phyloP scores from a whole-genome alignment of 2,888 invertebrate genomes.

The Eristalinus sepulchralis region DNA sequence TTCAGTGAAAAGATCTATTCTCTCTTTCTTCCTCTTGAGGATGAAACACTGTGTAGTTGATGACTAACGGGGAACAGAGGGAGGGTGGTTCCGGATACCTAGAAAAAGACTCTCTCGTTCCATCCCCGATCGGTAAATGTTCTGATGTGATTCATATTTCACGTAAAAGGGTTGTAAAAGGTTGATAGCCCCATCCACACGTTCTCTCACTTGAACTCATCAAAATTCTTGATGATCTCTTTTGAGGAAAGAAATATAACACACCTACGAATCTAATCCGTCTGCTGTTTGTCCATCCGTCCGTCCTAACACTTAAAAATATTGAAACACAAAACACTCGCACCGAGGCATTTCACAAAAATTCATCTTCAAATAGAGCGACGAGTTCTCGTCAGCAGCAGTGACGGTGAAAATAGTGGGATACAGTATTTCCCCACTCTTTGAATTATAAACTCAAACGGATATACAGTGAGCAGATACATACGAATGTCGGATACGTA shows the following conservation, averaged over 20 bases:
- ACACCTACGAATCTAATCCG: not conserved
- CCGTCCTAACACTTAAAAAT: slow-evolving; percentile 12
- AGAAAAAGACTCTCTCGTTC: no score
- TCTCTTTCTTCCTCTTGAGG: no score
- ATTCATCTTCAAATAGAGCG: slow-evolving; percentile 1
- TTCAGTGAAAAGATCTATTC: no score
- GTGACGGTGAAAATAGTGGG: no score
- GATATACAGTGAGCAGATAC: not conserved
- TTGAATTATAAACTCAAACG: not conserved
- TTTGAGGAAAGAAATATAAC: not conserved
- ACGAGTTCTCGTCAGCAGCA: not conserved
- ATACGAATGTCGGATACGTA: not conserved
- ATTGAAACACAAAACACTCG: slow-evolving; percentile 32
- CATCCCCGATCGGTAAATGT: no score
- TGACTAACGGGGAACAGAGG: not conserved
- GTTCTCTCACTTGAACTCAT: no score
- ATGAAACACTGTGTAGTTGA: no score
- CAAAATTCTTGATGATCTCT: not conserved
- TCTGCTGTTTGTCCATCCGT: not conserved
- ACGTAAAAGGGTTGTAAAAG: no score
- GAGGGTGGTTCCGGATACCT: no score
- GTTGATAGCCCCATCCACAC: not conserved
- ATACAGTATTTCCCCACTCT: not conserved
- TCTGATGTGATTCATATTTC: no score
- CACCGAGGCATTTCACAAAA: slow-evolving; percentile 27